Evolutionary conservation across 2,113 vertebrate genomes (phyloP), one percentile per base, ranked within the genome.

Genomic region (Alaudala cheleensis): DNA sequence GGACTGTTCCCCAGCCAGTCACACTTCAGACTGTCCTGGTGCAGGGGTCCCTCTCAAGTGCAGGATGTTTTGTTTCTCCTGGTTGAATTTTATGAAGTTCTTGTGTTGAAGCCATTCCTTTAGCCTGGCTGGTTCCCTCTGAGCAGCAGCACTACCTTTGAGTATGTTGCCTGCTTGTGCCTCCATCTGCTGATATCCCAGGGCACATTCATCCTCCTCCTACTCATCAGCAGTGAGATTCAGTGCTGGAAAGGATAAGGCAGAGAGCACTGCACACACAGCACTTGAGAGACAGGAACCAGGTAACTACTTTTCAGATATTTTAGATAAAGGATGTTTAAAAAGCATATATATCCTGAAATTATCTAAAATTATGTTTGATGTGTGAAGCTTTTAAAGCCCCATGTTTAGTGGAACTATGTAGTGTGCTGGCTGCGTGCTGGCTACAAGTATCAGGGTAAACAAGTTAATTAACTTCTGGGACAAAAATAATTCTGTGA

Each of bases 141-240:
- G 12, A 31, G 37, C 1, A 11, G 44, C 47, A 80, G 37, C 33
- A 5, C 11, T 81, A 56, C n/a, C 37, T 21, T 13, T 0, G 1
- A 42, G 23, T 0, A 0, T 18, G 47, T 22, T 4, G 0, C 14
- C 39, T 12, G 5, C 40, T 71, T 10, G 3, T 28, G 5, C 4
- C 12, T 53, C 40, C 20, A 19, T 25, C 70, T 31, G n/a, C 22
- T 33, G 53, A n/a, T 67, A 8, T n/a, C 31, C 21, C 14, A 47
- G 60, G 44, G 19, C 53, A 56, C 0, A 0, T 82, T 76, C 33
- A 26, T 15, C 22, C 23, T 86, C 19, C 44, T 71, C 29, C 44
- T 40, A 16, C 4, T 60, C 47, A 40, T 25, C 0, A 1, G 14
- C 45, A 22, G 5, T 8, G 16, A 28, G 23, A 76, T n/a, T 18